Conservation (phyloP, 2,888 invertebrate genomes). For the Dolichomitus sp. region DNA sequence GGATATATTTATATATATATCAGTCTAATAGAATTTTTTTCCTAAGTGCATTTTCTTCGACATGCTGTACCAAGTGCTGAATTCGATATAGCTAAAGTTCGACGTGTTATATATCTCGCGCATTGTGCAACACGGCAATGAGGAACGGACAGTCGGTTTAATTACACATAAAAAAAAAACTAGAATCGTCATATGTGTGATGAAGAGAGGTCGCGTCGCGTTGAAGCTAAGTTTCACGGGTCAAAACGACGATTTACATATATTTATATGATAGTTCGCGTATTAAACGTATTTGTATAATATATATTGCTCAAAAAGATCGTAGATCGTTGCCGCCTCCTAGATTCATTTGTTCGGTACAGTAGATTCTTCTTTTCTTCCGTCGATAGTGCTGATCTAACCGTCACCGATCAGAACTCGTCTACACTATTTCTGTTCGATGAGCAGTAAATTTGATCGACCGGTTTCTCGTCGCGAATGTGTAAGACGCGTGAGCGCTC, state of each 20-base stretch:
- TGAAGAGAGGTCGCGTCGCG: constrained; percentile 7
- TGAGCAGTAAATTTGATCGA: background rate
- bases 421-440: constrained; percentile 7
- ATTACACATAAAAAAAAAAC: constrained; percentile 38
- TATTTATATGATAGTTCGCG: constrained; percentile 14
- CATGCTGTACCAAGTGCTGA: constrained; percentile 73
- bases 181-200: constrained; percentile 32
- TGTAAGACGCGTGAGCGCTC: constrained; percentile 19
- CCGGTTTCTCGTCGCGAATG: constrained; percentile 20
- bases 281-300: background rate
- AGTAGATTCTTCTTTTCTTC: background rate
- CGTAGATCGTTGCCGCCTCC: background rate
- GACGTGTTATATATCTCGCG: constrained; percentile 62
- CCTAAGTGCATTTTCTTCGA: constrained; percentile 37
- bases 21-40: constrained; percentile 46
- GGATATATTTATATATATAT: constrained; percentile 44
- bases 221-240: constrained; percentile 38
- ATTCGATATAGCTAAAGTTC: constrained; percentile 70
- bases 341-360: constrained; percentile 13
- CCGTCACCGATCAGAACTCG: constrained; percentile 12
- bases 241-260: constrained; percentile 25
- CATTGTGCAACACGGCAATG: constrained; percentile 46
- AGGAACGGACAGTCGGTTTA: constrained; percentile 1
- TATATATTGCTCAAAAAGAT: background rate
- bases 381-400: background rate